phyloP scores from a whole-genome alignment of 2,113 vertebrate species.

The Thamnophis sirtalis region DNA sequence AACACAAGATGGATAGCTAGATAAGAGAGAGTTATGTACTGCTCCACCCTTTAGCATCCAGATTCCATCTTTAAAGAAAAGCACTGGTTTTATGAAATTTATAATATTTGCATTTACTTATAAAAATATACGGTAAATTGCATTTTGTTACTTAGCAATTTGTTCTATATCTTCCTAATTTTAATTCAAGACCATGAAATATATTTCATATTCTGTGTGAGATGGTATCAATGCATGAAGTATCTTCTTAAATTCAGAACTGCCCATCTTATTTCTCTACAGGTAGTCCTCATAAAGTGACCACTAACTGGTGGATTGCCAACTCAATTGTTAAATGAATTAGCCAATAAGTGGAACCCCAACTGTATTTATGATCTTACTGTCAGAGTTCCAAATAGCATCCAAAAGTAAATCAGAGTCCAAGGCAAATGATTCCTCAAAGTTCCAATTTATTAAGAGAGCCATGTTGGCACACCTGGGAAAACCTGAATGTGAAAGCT shows the following conservation, averaged over 20 bases:
- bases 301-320: neutral
- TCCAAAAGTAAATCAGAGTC: too few species aligned
- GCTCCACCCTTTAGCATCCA: neutral
- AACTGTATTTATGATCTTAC: neutral
- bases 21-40: neutral
- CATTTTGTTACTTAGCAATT: neutral
- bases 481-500: too few species aligned
- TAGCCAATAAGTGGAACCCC: neutral
- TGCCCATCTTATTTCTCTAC: neutral
- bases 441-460: too few species aligned
- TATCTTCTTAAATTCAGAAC: neutral
- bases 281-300: neutral
- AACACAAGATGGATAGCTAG: neutral
- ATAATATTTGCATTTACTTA: neutral
- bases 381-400: too few species aligned
- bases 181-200: neutral
- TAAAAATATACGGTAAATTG: neutral
- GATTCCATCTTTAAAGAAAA: neutral
- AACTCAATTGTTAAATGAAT: neutral
- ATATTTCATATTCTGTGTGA: neutral
- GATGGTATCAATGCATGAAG: neutral
- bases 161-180: neutral
- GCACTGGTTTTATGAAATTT: neutral
- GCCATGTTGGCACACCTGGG: too few species aligned
- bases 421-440: too few species aligned